phyloP scores from a whole-genome alignment of 2,797 vertebrate genomes.

The Cryptoblepharus egeriae region DNA sequence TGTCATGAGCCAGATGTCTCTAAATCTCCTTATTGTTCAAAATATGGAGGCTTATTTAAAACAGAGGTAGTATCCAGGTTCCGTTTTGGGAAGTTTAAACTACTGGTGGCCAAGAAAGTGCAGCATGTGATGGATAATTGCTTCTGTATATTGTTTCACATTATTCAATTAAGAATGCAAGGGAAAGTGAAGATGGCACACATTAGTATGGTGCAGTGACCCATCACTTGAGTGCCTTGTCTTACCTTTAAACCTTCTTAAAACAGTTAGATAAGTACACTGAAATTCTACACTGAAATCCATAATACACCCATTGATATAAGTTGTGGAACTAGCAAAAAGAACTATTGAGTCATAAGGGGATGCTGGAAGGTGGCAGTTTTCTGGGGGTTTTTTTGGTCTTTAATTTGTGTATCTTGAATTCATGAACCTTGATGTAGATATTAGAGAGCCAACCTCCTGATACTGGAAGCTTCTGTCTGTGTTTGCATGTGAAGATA shows the following conservation, averaged over 20 bases:
- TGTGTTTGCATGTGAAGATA: no score
- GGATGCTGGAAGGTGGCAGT: no score
- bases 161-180: background rate
- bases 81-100: constrained; percentile 4
- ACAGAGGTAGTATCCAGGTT: background rate
- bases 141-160: background rate
- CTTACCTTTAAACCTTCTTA: no score
- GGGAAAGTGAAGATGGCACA: no score
- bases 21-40: background rate
- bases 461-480: background rate
- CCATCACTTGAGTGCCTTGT: no score
- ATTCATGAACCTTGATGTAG: background rate
- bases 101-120: background rate
- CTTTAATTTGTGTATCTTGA: background rate
- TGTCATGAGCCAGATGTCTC: background rate
- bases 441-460: background rate
- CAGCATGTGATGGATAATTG: background rate
- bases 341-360: no score
- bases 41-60: constrained; percentile 2
- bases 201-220: no score
- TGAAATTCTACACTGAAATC: no score
- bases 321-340: no score
- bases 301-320: no score
- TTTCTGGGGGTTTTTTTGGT: no score
- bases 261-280: no score